Conservation (phyloP, 2,888 invertebrate genomes). For the Athalia circularis region DNA sequence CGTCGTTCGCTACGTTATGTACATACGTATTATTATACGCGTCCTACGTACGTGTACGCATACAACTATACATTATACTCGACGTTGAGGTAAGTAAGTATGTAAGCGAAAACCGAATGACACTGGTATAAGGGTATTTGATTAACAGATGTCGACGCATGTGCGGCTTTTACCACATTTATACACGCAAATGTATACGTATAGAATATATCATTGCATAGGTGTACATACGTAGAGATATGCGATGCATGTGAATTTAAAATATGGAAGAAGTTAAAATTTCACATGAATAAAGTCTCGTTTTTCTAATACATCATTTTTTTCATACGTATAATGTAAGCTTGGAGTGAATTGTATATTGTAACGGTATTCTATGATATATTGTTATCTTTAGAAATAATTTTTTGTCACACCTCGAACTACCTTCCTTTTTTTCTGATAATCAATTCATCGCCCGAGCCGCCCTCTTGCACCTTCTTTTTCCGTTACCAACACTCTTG, state of each 20-base stretch:
- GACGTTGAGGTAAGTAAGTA: slow-evolving; percentile 5
- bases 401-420: slow-evolving; percentile 43
- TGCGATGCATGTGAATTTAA: background rate
- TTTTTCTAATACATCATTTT: background rate
- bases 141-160: slow-evolving; percentile 64
- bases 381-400: too few relatives aligned
- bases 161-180: slow-evolving; percentile 42
- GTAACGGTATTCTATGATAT: too few relatives aligned
- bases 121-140: slow-evolving; percentile 65
- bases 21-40: slow-evolving; percentile 1
- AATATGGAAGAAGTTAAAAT: background rate
- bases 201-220: background rate
- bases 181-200: background rate
- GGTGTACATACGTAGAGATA: too few relatives aligned
- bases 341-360: too few relatives aligned
- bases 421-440: slow-evolving; percentile 25
- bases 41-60: background rate
- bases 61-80: background rate
- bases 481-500: background rate
- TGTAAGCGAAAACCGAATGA: slow-evolving; percentile 47
- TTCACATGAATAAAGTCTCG: background rate
- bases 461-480: slow-evolving; percentile 33
- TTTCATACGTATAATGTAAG: background rate
- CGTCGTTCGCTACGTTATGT: background rate
- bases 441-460: slow-evolving; percentile 6